Conservation (phyloP, 2,113 vertebrate genomes). For the Otis tarda region DNA sequence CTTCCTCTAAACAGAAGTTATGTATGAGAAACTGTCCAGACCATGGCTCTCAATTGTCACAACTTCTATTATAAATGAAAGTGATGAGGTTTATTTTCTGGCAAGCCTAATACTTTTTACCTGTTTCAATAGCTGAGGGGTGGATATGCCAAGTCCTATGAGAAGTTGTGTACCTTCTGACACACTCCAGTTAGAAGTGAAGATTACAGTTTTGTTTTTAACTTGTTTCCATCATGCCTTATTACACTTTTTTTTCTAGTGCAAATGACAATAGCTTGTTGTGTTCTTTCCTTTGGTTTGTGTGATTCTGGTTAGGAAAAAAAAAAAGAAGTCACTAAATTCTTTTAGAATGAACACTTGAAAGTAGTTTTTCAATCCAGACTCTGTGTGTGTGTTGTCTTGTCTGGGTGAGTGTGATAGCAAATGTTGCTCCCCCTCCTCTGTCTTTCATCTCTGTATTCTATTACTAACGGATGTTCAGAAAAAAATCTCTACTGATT, state of each 20-base stretch:
- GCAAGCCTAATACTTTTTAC: not conserved
- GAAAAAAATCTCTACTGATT: not conserved
- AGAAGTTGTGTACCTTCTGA: not conserved
- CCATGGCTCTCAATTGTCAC: not conserved
- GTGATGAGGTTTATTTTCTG: not conserved
- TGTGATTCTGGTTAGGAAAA: not conserved
- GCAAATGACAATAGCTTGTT: conserved; percentile 2
- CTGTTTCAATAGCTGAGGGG: not conserved
- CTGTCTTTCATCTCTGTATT: not conserved
- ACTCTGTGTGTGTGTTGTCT: not conserved
- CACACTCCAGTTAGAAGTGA: not conserved
- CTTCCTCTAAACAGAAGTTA: not conserved
- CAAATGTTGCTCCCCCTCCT: not conserved
- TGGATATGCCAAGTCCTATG: not conserved
- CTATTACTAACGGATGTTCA: not conserved
- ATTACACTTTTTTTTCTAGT: not conserved
- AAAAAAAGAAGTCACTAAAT: conserved; percentile 20
- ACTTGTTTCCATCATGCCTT: not conserved
- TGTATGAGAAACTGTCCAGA: not conserved
- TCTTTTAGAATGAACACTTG: conserved; percentile 6
- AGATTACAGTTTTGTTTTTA: not conserved
- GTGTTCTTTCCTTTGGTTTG: conserved; percentile 20
- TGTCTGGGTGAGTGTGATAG: not conserved
- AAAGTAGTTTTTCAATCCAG: conserved; percentile 9
- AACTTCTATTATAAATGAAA: not conserved